phyloP scores from a whole-genome alignment of 1,140 invertebrate genomes.

The Caenorhabditis remanei region DNA sequence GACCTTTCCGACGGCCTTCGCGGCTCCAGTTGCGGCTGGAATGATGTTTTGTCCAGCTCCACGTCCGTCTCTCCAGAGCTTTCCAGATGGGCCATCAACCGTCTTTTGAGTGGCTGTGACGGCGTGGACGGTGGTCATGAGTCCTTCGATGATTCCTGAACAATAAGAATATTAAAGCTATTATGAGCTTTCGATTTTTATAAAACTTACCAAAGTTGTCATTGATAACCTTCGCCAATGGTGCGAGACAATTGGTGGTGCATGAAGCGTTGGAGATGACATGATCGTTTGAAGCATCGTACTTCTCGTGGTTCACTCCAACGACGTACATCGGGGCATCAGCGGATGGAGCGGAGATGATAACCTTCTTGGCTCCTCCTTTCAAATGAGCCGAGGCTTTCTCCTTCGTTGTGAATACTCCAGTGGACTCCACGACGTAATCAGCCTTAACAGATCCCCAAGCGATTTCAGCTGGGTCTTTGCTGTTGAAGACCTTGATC shows the following conservation, averaged over 20 bases:
- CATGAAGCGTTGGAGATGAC: conserved; percentile 91
- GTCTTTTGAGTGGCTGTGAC: conserved; percentile 97
- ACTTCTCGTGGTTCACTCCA: conserved; percentile 91
- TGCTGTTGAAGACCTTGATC: conserved; percentile 66
- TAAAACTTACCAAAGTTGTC: conserved; percentile 88
- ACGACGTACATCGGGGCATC: conserved; percentile 97
- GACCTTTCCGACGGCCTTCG: conserved; percentile 97
- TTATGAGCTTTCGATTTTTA: background rate
- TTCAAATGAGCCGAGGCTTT: conserved; percentile 78
- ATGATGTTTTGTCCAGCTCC: conserved; percentile 97
- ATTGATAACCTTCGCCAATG: conserved; percentile 93
- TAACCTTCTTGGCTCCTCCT: conserved; percentile 81
- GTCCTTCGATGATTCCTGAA: conserved; percentile 88
- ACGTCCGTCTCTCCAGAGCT: conserved; percentile 94
- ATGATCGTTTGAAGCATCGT: conserved; percentile 85
- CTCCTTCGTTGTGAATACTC: conserved; percentile 89
- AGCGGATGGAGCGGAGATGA: conserved; percentile 95
- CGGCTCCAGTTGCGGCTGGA: conserved; percentile 95
- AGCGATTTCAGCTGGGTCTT: conserved; percentile 86
- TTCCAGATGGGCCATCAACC: conserved; percentile 90
- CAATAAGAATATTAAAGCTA: too few species aligned
- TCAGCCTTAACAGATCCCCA: conserved; percentile 90
- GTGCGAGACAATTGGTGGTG: conserved; percentile 98
- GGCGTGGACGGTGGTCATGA: conserved; percentile 99
- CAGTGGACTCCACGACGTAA: conserved; percentile 96